These are phyloP conservation scores for Apocrypta bakeri DNA, from an alignment of 1,140 invertebrate genomes.

Conservation along the genomic window DNA sequence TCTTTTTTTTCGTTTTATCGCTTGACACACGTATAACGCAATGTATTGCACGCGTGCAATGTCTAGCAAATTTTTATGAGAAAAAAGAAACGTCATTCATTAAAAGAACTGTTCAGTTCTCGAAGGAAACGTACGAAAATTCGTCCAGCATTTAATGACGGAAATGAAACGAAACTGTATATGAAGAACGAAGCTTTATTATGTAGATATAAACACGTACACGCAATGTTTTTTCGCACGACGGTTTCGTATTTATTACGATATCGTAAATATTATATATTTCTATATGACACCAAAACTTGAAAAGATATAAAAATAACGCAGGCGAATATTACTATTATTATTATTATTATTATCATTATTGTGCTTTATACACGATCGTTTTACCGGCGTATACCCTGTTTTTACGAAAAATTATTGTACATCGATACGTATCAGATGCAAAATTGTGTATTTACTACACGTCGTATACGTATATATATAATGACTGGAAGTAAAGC, in stretches of 20 bases:
- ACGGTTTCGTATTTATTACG: background rate
- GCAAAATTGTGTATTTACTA: background rate
- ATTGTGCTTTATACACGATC: background rate
- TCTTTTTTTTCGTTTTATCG: no score
- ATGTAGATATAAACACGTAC: no score
- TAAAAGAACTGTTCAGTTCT: background rate
- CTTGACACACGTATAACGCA: no score
- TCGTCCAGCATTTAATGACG: conserved; percentile 2
- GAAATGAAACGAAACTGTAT: background rate
- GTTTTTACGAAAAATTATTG: background rate
- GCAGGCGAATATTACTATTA: background rate
- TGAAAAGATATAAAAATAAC: conserved; percentile 19
- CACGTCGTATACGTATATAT: background rate
- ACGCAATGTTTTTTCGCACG: conserved; percentile 12
- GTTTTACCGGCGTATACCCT: background rate
- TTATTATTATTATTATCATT: background rate
- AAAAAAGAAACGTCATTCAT: no score
- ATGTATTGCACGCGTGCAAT: no score
- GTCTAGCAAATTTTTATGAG: background rate
- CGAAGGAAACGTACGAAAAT: background rate
- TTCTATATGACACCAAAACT: conserved; percentile 25
- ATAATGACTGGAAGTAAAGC: background rate
- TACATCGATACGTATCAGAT: no score
- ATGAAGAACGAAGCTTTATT: background rate
- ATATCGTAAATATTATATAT: conserved; percentile 15